Evolutionary conservation across 2,888 invertebrate genomes (phyloP).

Genomic region (Noctua janthina): DNA sequence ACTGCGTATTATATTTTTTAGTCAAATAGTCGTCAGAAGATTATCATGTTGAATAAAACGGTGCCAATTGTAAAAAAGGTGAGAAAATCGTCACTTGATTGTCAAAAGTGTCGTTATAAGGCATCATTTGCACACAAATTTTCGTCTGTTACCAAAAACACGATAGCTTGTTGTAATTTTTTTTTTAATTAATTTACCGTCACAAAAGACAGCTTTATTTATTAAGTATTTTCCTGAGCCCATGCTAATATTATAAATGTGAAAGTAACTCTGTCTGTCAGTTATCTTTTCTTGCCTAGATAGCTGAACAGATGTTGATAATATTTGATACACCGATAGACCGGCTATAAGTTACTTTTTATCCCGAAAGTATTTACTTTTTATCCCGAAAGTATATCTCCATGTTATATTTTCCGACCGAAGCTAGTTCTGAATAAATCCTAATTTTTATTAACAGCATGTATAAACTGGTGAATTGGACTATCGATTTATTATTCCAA

Average conservation of each 20-base stretch:
- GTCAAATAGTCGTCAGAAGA: neutral
- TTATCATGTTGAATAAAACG: neutral
- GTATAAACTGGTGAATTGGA: neutral
- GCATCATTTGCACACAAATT: neutral
- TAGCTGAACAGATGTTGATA: neutral
- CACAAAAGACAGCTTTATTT: neutral
- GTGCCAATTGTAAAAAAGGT: constrained; percentile 1
- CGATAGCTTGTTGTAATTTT: too few relatives aligned
- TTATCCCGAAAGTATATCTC: neutral
- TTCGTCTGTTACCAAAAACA: neutral
- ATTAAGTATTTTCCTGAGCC: neutral
- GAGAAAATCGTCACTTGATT: constrained; percentile 20
- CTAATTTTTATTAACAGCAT: neutral
- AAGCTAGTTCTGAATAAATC: neutral
- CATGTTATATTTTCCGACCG: neutral
- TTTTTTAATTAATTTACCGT: neutral
- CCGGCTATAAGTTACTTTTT: neutral
- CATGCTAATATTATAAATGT: neutral
- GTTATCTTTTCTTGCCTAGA: neutral
- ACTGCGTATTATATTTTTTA: neutral
- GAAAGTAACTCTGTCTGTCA: neutral
- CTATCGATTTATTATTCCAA: neutral
- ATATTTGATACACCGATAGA: neutral
- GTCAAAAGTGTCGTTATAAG: neutral
- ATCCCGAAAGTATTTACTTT: too few relatives aligned